phyloP scores from a whole-genome alignment of 1,140 invertebrate genomes.

The Drosophila ohnishii region DNA sequence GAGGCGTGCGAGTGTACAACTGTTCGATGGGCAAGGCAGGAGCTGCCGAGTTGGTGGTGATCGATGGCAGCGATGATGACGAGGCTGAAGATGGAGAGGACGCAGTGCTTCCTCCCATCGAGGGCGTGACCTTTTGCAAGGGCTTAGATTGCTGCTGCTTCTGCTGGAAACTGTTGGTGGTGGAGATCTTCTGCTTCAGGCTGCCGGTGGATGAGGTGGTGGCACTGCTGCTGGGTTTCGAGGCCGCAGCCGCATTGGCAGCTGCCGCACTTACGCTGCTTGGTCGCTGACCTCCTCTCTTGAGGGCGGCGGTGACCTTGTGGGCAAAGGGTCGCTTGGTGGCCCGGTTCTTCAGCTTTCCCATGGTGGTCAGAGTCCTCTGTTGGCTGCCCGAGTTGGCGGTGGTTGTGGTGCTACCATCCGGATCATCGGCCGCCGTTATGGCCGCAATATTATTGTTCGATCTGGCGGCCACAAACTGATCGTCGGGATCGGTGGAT shows the following conservation, averaged over 20 bases:
- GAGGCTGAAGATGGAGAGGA: slow-evolving; percentile 20
- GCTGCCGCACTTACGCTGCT: slow-evolving; percentile 56
- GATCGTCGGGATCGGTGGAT: slow-evolving; percentile 74
- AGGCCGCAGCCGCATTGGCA: slow-evolving; percentile 57
- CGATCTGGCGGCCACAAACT: slow-evolving; percentile 77
- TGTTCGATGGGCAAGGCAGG: slow-evolving; percentile 61
- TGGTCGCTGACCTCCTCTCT: slow-evolving; percentile 64
- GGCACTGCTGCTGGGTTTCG: slow-evolving; percentile 46
- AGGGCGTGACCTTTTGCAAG: slow-evolving; percentile 47
- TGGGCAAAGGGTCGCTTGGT: slow-evolving; percentile 75
- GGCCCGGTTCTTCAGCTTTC: slow-evolving; percentile 70
- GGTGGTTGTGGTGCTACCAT: slow-evolving; percentile 56
- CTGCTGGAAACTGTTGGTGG: slow-evolving; percentile 45
- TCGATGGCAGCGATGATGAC: slow-evolving; percentile 31
- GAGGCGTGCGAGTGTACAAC: slow-evolving; percentile 61
- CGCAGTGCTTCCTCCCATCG: slow-evolving; percentile 22
- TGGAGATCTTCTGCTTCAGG: slow-evolving; percentile 60
- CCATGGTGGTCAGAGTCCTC: slow-evolving; percentile 74
- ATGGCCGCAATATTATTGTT: slow-evolving; percentile 78
- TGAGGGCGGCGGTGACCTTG: slow-evolving; percentile 62
- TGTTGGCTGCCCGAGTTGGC: slow-evolving; percentile 59
- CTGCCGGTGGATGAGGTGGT: slow-evolving; percentile 23
- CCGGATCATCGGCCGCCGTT: slow-evolving; percentile 69
- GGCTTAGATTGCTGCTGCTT: slow-evolving; percentile 53
- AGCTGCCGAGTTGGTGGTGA: slow-evolving; percentile 35